These are phyloP conservation scores for Drosophila prolongata DNA, from an alignment of 2,888 invertebrate genomes.

Conservation along the genomic window DNA sequence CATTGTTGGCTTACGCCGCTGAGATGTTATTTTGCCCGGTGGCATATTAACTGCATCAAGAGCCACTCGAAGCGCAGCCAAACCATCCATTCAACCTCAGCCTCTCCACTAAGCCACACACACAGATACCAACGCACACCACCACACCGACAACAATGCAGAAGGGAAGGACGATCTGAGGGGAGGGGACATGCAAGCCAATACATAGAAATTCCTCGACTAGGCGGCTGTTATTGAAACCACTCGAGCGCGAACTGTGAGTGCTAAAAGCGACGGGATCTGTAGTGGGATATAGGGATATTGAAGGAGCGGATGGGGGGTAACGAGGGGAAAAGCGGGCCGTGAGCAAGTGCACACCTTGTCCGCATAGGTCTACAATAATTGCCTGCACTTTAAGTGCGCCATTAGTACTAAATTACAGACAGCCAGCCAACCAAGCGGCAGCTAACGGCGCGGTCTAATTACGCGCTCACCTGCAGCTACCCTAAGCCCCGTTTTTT, in stretches of 20 bases:
- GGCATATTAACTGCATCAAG: slow-evolving; percentile 25
- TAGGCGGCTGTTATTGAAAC: slow-evolving; percentile 43
- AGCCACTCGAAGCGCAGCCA: slow-evolving; percentile 31
- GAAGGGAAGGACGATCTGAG: background rate
- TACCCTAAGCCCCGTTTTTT: slow-evolving; percentile 6
- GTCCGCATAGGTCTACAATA: slow-evolving; percentile 66
- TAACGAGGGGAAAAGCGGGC: background rate
- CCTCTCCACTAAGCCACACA: slow-evolving; percentile 16
- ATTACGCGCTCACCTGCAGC: slow-evolving; percentile 70
- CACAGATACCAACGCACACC: background rate
- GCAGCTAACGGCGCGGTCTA: slow-evolving; percentile 70
- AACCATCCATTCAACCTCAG: slow-evolving; percentile 23
- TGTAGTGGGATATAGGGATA: slow-evolving; percentile 29
- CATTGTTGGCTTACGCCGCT: slow-evolving; percentile 21
- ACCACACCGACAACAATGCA: slow-evolving; percentile 20
- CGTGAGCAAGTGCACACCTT: slow-evolving; percentile 29
- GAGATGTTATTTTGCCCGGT: slow-evolving; percentile 31
- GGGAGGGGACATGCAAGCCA: background rate
- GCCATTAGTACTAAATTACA: slow-evolving; percentile 78
- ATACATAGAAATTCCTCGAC: slow-evolving; percentile 26
- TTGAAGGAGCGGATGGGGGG: slow-evolving; percentile 2
- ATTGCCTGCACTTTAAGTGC: slow-evolving; percentile 75
- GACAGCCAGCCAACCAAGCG: slow-evolving; percentile 58
- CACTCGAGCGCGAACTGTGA: slow-evolving; percentile 53
- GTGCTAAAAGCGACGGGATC: slow-evolving; percentile 26